Evolutionary conservation across 1,140 invertebrate species (phyloP), one percentile per base, ranked within the genome.

Genomic region (Leptopilina clavipes): DNA sequence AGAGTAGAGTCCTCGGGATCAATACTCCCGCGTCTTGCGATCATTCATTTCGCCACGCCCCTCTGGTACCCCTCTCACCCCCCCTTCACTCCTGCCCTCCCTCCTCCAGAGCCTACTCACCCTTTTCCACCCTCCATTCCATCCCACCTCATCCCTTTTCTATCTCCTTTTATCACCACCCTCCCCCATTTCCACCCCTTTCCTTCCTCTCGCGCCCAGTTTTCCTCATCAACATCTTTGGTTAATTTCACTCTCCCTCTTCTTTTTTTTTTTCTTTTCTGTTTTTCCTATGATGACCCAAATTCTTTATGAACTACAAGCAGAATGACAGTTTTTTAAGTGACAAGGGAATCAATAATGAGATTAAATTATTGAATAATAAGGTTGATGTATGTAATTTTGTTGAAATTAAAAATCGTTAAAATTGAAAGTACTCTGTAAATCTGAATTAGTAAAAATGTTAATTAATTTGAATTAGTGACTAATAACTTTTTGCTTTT

Each of bases 11-110:
- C 81, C 84, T 83, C 80, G 85, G 87, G 89, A 90, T 90, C 89
- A 90, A 90, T 90, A 90, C 89, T 90, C 88, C 85, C 86, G 89
- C 89, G 89, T 90, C 89, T 90, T 90, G 89, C 88, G 88, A 90
- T 90, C 89, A 90, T 90, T 90, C 89, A 90, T 90, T 89, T 90
- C 90, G 89, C 89, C 89, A 90, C 89, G 89, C 89, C 89, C 89
- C 88, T 90, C 87, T 88, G 86, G 31, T 65, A n/a, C 25, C 84
- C 88, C 82, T 73, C 75, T 84, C 79, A 79, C 77, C 74, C 77
- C 37, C 9, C 37, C 2, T 40, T 40, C 37, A 40, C 37, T 40
- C 8, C 37, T 40, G 37, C 37, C 9, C 37, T 3, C 37, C 8
- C 8, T 40, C 37, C 37, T 40, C 5, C 37, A 5, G 37, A 40